Conservation (phyloP, 2,113 vertebrate genomes). For the Echinops telfairi region DNA sequence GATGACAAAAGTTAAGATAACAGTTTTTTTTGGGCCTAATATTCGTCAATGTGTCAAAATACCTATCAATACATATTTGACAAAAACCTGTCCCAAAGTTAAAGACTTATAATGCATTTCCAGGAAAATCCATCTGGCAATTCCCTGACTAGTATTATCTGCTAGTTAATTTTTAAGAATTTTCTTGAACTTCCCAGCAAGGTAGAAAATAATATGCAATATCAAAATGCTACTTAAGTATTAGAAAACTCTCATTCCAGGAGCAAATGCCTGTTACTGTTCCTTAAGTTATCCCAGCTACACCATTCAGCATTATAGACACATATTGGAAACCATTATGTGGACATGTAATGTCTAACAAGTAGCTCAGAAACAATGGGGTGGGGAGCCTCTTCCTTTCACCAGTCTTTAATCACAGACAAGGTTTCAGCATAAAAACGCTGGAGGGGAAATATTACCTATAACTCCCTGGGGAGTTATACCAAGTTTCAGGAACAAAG, state of each 20-base stretch:
- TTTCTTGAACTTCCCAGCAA: constrained; percentile 51
- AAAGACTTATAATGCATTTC: constrained; percentile 44
- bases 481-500: constrained; percentile 24
- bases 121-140: constrained; percentile 55
- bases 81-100: constrained; percentile 24
- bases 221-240: constrained; percentile 12
- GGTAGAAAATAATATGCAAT: not conserved
- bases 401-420: constrained; percentile 1
- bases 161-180: constrained; percentile 34
- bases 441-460: not conserved
- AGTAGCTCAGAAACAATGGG: constrained; percentile 17
- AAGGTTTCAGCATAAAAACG: constrained; percentile 37
- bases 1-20: not conserved
- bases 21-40: not conserved
- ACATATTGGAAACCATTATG: not conserved
- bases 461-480: constrained; percentile 6
- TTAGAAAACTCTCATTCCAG: constrained; percentile 28
- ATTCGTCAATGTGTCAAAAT: not conserved
- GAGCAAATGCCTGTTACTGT: not conserved
- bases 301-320: not conserved
- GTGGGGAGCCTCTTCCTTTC: not conserved
- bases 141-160: not conserved
- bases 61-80: not conserved
- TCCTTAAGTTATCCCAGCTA: not conserved
- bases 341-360: not conserved